Base-by-base conservation (phyloP, 2,888 invertebrate species). In the Pseudococcus jackbeardsleyi region DNA sequence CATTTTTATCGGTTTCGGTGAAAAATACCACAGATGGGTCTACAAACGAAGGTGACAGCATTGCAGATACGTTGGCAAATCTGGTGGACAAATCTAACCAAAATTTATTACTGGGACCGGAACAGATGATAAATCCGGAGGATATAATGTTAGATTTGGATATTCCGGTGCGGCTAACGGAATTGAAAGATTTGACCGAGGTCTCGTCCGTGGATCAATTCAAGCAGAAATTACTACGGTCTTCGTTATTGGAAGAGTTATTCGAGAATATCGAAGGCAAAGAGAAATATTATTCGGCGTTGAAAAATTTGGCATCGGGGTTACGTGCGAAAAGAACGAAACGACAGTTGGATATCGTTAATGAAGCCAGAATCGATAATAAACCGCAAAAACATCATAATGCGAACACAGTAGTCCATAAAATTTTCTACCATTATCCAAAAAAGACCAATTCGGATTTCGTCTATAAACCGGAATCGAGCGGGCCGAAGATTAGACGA, bases 61-160 rank as follows among this genome's bases (percentile, higher is more conserved):
- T 77, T 77, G n/a, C 77, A 1, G 9, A 77, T n/a, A n/a, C 42
- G 0, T 33, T 42, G 77, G 6, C 39, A n/a, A 17, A 77, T 4
- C 6, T 42, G 39, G 39, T 26, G 33, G 77, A 77, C 39, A 77
- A 39, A 77, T 33, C n/a, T 5, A 17, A 77, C 42, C 33, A n/a
- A 9, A 42, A 77, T 77, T 77, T 77, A 77, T 77, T 77, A 77
- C 77, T 42, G n/a, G 42, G 7, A 42, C 77, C 77, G 77, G 77
- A 77, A 77, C 12, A 42, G 15, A 17, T 33, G 77, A n/a, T 42
- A 42, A 77, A 77, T 17, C 77, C 77, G 15, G 26, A 42, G 77
- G 77, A 77, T 77, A 77, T 77, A 15, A 77, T 42, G 77, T 42
- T 77, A 77, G 77, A 77, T 42, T 77, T 77, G 39, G 33, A 77